Evolutionary conservation across 2,113 vertebrate species (phyloP).

Genomic region (Coturnix japonica): DNA sequence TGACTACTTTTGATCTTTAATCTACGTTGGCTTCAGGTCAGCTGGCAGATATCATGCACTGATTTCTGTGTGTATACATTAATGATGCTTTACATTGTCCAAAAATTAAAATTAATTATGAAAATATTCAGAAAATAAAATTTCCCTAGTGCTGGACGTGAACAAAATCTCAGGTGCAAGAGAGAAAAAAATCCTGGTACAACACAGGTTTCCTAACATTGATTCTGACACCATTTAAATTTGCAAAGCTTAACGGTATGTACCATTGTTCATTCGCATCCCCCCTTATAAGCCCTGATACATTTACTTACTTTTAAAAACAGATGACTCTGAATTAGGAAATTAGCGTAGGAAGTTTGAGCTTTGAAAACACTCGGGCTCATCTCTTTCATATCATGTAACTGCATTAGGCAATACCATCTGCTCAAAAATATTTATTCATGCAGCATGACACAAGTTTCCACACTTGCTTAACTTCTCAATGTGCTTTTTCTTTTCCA

Average conservation of each 20-base stretch:
- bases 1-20: conserved; percentile 68
- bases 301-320: background rate
- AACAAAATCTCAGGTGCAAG: background rate
- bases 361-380: background rate
- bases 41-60: conserved; percentile 61
- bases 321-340: background rate
- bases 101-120: conserved; percentile 34
- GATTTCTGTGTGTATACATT: conserved; percentile 52
- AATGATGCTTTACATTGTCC: conserved; percentile 66
- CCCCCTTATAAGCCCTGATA: background rate
- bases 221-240: background rate
- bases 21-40: conserved; percentile 74
- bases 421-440: background rate
- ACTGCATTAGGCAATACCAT: background rate
- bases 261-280: background rate
- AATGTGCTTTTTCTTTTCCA: background rate
- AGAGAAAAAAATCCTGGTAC: background rate
- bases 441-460: background rate
- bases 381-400: background rate
- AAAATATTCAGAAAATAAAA: conserved; percentile 46
- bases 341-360: background rate
- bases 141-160: background rate
- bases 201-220: background rate
- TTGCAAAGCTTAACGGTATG: background rate
- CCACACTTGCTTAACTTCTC: background rate